phyloP scores from a whole-genome alignment of 2,888 invertebrate genomes.

The Cerceris ruficornis region DNA sequence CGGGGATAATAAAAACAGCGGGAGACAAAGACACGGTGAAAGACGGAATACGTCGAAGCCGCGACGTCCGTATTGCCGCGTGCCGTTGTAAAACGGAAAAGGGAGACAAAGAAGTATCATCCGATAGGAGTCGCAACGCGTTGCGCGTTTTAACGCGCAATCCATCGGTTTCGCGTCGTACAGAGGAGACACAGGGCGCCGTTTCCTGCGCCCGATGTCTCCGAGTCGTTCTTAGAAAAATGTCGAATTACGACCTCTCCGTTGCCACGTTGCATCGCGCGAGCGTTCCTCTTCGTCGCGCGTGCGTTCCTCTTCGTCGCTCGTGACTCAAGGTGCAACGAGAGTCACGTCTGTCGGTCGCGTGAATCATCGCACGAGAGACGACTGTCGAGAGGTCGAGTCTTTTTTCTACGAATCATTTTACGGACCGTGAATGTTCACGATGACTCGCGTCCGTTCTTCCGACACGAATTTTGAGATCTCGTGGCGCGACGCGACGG shows the following conservation, averaged over 20 bases:
- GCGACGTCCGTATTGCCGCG: neutral
- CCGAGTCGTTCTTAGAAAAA: neutral
- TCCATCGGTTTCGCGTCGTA: too few species aligned
- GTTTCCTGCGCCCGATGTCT: too few species aligned
- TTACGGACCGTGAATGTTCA: neutral
- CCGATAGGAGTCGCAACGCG: too few species aligned
- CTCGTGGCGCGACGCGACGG: too few species aligned
- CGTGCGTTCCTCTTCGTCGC: conserved; percentile 23
- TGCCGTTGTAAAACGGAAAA: too few species aligned
- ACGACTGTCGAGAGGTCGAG: conserved; percentile 27
- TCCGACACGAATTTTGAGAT: neutral
- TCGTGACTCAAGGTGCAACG: conserved; percentile 50
- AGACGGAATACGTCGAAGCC: too few species aligned
- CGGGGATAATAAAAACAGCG: too few species aligned
- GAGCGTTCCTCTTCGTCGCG: conserved; percentile 20
- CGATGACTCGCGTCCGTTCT: neutral
- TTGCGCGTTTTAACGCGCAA: too few species aligned
- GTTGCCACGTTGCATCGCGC: conserved; percentile 5
- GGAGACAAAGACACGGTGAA: too few species aligned
- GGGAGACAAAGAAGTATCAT: too few species aligned
- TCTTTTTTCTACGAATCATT: conserved; percentile 29
- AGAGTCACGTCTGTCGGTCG: conserved; percentile 22
- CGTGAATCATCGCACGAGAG: conserved; percentile 43
- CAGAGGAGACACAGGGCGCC: too few species aligned
- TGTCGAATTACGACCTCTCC: conserved; percentile 25